Percentiles rank a stretch among this genome's conserved stretches.
These are phyloP conservation scores for Oreochromis spilurus DNA, from an alignment of 2,113 vertebrate species.

Conservation along the genomic window DNA sequence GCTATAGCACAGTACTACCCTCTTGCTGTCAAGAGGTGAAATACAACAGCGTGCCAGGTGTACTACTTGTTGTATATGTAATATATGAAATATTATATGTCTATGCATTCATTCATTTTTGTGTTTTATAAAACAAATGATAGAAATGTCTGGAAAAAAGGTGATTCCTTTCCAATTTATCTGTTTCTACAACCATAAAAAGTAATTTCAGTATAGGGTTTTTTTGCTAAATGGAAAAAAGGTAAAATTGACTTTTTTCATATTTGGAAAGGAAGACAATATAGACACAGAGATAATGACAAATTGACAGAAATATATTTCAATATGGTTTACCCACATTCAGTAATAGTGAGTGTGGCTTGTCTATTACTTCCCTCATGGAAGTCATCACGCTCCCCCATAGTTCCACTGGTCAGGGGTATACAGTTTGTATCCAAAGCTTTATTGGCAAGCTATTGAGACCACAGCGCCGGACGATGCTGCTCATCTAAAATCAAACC, in stretches of 20 bases:
- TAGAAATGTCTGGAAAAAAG: neutral
- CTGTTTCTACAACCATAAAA: neutral
- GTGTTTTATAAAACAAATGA: neutral
- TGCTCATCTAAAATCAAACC: constrained; percentile 60
- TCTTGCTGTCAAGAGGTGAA: neutral
- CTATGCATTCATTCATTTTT: neutral
- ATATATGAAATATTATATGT: neutral
- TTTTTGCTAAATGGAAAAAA: neutral
- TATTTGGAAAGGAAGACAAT: constrained; percentile 18
- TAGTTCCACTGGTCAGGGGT: constrained; percentile 6
- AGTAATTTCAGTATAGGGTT: neutral
- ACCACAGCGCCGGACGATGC: constrained; percentile 15
- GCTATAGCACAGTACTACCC: neutral
- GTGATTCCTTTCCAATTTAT: neutral
- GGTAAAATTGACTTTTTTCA: neutral
- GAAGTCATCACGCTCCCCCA: constrained; percentile 33
- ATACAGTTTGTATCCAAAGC: constrained; percentile 20
- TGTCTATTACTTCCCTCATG: constrained; percentile 35
- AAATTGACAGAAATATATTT: constrained; percentile 27
- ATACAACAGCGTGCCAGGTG: neutral
- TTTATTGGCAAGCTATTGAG: constrained; percentile 51
- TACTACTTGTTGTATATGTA: neutral
- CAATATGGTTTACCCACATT: constrained; percentile 10
- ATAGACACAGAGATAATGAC: neutral
- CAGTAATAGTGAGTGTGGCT: constrained; percentile 6